Evolutionary conservation across 2,888 invertebrate species (phyloP), one percentile per base, ranked within the genome.

Genomic region (Acrobasis repandana): DNA sequence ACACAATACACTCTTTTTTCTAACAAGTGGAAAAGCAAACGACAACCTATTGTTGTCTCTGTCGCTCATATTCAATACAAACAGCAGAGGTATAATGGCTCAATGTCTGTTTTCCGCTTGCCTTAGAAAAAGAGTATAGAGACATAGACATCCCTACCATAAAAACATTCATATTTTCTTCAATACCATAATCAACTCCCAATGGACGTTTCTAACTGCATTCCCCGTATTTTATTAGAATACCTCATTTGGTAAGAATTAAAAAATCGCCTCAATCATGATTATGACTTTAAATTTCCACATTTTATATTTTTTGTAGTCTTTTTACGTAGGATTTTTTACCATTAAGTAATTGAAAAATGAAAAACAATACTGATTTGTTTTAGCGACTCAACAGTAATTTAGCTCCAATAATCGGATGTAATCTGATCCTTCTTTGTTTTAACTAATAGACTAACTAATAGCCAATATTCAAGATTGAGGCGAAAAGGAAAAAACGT

Each of bases 1-100:
- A 69, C 70, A 71, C 68, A 79, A 43, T 49, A 58, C 11, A 15
- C 15, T 33, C 34, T 50, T 15, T 51, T 51, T 2, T 34, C n/a
- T 1, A 4, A n/a, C 50, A 50, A 20, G 50, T 11, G n/a, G 4
- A n/a, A 43, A 43, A 43, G 6, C n/a, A n/a, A n/a, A 11, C 43
- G 5, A 14, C 14, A 14, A 10, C 6, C 14, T 3, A 11, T 28
- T 28, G 5, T n/a, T 14, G 43, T n/a, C 14, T 43, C n/a, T 43
- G 14, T n/a, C 43, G 11, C 10, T 43, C 10, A 43, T 3, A 43
- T 43, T 43, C 14, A 43, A n/a, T 43, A 14, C 43, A 14, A 43
- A 43, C 43, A n/a, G n/a, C 43, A 14, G n/a, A 43, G 43, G n/a
- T 11, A 43, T 14, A 43, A 14, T 11, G n/a, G 11, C 14, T 43